These are phyloP conservation scores for Nibea albiflora DNA, from an alignment of 2,113 vertebrate genomes.

Conservation along the genomic window DNA sequence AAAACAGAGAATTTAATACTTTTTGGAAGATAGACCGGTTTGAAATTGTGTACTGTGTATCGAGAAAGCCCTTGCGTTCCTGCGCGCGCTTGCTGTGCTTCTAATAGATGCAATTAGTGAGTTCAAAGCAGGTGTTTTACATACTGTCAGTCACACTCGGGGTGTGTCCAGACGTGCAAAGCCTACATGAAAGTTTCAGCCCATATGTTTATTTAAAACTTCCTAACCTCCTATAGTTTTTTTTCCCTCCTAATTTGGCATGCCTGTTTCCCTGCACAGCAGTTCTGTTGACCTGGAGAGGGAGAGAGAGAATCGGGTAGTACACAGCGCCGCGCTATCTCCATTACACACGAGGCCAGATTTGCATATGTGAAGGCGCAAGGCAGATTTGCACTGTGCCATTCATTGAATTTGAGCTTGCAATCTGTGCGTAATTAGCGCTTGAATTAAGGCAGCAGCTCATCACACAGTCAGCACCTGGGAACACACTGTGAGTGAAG, in stretches of 20 bases:
- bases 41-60: not conserved
- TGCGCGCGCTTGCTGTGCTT: not conserved
- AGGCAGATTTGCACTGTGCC: constrained; percentile 19
- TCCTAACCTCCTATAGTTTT: not conserved
- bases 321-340: constrained; percentile 1
- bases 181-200: constrained; percentile 27
- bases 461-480: constrained; percentile 47
- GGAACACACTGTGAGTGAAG: constrained; percentile 4
- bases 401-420: constrained; percentile 41
- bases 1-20: not conserved
- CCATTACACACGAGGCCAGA: constrained; percentile 35
- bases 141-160: constrained; percentile 42
- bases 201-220: constrained; percentile 17
- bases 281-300: constrained; percentile 24
- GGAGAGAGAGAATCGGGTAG: constrained; percentile 19
- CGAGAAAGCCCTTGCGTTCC: not conserved
- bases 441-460: constrained; percentile 45
- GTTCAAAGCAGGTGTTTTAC: constrained; percentile 39
- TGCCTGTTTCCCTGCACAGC: constrained; percentile 4
- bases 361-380: constrained; percentile 48
- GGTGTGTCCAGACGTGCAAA: constrained; percentile 19
- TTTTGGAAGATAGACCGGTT: not conserved
- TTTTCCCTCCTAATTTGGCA: not conserved
- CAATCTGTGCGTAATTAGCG: constrained; percentile 66
- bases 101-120: constrained; percentile 34